A percentile compares a stretch with the other conserved stretches of the same genome.
phyloP scores from a whole-genome alignment of 2,113 vertebrate genomes.

The Columbina picui region DNA sequence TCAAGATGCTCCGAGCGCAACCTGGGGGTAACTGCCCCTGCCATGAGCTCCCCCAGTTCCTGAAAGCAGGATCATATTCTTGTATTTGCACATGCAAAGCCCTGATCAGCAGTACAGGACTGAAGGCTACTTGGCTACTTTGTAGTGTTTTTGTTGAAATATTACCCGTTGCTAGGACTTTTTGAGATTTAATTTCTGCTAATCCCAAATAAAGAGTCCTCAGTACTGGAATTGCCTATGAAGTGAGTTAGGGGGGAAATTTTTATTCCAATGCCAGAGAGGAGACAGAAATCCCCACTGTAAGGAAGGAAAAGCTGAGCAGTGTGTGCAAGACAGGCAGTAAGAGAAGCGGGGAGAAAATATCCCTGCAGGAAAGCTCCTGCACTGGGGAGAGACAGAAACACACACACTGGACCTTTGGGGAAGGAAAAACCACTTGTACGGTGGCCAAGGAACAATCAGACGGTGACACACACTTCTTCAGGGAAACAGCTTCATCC shows the following conservation, averaged over 20 bases:
- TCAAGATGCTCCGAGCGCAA: not conserved
- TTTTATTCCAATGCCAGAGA: not conserved
- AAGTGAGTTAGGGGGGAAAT: not conserved
- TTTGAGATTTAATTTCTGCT: not conserved
- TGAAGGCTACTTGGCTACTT: not conserved
- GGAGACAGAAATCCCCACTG: not conserved
- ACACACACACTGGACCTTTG: not conserved
- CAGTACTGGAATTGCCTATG: not conserved
- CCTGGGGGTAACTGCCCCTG: not conserved
- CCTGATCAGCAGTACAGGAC: not conserved
- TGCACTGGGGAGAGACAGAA: not conserved
- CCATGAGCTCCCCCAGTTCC: fast-evolving
- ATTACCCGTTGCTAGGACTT: not conserved
- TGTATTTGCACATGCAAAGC: fast-evolving
- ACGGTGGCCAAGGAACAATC: not conserved
- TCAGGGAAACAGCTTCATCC: no score
- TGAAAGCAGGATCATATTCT: not conserved
- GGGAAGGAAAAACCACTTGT: not conserved
- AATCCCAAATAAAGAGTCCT: not conserved
- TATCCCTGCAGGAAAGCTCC: not conserved
- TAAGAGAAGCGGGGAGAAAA: not conserved
- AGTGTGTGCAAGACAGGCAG: not conserved
- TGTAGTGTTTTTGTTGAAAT: not conserved
- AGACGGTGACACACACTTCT: not conserved
- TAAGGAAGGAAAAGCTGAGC: not conserved